Conservation (phyloP, 2,797 vertebrate species). For the Sitta carolinensis region DNA sequence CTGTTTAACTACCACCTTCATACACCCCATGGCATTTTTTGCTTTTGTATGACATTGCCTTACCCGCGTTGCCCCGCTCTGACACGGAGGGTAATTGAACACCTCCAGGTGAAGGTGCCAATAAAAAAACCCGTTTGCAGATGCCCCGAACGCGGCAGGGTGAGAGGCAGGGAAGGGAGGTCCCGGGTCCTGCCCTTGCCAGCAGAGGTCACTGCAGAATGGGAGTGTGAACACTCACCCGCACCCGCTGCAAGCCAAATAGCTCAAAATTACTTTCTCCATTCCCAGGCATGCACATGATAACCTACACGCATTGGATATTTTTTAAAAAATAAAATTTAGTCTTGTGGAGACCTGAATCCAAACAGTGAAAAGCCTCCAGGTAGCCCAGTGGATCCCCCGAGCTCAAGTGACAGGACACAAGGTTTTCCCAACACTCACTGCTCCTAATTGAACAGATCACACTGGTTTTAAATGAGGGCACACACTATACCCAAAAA, state of each 20-base stretch:
- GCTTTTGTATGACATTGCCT: neutral
- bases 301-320: neutral
- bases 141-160: neutral
- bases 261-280: accelerated
- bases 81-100: neutral
- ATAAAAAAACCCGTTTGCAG: neutral
- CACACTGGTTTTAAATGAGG: neutral
- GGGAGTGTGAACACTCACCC: neutral
- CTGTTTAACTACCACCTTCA: constrained; percentile 44
- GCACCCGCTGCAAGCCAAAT: neutral
- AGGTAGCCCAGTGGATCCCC: neutral
- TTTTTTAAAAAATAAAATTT: neutral
- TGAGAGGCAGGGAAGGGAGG: neutral
- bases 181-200: constrained; percentile 23
- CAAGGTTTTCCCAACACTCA: accelerated
- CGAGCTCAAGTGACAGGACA: neutral
- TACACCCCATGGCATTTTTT: neutral
- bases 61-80: neutral
- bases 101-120: constrained; percentile 14
- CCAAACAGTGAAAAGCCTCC: neutral
- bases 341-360: neutral
- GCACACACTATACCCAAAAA: neutral
- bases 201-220: constrained; percentile 73
- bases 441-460: neutral
- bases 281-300: accelerated